Percentiles rank a stretch among this genome's conserved stretches.
phyloP scores from a whole-genome alignment of 2,797 vertebrate genomes.

The Gambusia yucatana region DNA sequence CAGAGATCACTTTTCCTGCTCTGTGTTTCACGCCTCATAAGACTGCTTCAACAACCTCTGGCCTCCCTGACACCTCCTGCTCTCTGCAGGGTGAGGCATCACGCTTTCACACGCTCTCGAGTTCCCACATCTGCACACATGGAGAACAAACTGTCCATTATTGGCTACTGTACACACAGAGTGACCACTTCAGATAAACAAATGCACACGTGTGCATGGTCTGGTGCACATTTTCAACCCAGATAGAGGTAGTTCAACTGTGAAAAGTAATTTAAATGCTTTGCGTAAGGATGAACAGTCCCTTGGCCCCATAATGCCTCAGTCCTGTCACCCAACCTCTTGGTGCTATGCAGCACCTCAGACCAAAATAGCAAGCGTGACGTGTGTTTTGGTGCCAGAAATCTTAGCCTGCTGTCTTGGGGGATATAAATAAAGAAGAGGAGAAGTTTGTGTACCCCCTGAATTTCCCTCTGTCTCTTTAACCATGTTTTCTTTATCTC shows the following conservation, averaged over 20 bases:
- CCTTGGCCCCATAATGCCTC: conserved; percentile 63
- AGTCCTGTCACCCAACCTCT: conserved; percentile 73
- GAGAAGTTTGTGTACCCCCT: conserved; percentile 18
- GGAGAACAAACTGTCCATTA: neutral
- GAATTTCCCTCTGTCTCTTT: conserved; percentile 28
- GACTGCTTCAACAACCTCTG: conserved; percentile 47
- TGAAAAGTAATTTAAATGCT: conserved; percentile 62
- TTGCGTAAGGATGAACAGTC: conserved; percentile 43
- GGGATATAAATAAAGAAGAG: conserved; percentile 75
- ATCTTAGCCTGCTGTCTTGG: conserved; percentile 81
- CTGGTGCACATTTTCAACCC: neutral
- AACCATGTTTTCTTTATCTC: conserved; percentile 45
- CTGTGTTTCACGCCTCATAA: conserved; percentile 67
- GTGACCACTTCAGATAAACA: neutral
- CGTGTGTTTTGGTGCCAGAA: conserved; percentile 85
- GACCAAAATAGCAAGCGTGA: conserved; percentile 82
- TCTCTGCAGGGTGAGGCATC: conserved; percentile 28
- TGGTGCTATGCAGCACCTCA: conserved; percentile 77
- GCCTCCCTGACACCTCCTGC: conserved; percentile 43
- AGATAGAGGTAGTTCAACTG: conserved; percentile 31
- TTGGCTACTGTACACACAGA: neutral
- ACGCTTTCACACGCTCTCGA: conserved; percentile 12
- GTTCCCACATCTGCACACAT: conserved; percentile 14
- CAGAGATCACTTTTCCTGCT: conserved; percentile 41
- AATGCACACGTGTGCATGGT: neutral